Base-by-base conservation (phyloP, 1,140 invertebrate genomes). In the Calycopis cecrops region DNA sequence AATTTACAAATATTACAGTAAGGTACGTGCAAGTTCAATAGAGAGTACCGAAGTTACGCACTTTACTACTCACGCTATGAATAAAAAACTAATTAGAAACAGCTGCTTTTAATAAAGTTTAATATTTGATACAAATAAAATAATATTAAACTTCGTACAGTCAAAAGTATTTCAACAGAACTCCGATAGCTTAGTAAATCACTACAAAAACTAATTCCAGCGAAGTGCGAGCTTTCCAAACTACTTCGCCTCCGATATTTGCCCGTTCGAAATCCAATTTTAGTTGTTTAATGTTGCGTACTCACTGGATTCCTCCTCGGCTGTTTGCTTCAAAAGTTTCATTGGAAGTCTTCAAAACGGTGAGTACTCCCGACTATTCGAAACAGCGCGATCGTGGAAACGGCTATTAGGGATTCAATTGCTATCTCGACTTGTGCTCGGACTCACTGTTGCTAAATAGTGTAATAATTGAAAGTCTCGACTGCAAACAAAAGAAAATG, bases 231-330 rank as follows among this genome's bases (percentile, higher is more conserved):
- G 33, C 52, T 47, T 51, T 40, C n/a, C 28, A 53, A 53, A 54
- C 52, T 54, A 47, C 38, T 54, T 47, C 16, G 52, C 52, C 52
- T 17, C 28, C 52, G 38, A 54, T 54, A 54, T 60, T 60, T 55
- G 40, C 59, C 51, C 59, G 59, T 49, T 60, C 59, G 49, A 60
- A 55, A 55, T 55, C 51, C 59, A 49, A 53, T 55, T 60, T 55
- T 49, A 60, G 42, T 60, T 51, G 59, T 55, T 60, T 60, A 60
- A 60, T 60, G 59, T 60, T 51, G 53, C 59, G 59, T 60, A 53
- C 35, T 55, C 28, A 55, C 54, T 52, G 53, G 17, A 56, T 60
- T 60, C 54, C 59, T 55, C 42, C 44, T 42, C 37, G 50, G 48
- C 53, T 55, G 33, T 42, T 60, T 51, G 47, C 48, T 49, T 18